Base-by-base conservation (phyloP, 2,888 invertebrate genomes). In the Erannis defoliaria region DNA sequence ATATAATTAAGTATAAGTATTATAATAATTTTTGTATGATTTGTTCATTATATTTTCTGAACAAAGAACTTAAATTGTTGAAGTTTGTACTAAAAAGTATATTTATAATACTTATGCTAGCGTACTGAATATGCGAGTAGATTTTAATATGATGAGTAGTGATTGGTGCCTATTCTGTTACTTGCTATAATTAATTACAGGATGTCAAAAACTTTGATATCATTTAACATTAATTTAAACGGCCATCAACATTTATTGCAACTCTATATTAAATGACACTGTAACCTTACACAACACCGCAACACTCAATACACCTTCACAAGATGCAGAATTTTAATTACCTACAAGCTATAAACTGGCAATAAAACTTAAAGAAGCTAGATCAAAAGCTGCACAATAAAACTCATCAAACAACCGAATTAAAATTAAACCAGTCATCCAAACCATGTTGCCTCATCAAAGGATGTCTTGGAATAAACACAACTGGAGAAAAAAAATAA, bases 391-490 rank as follows among this genome's bases (percentile, higher is more conserved):
- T 46, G 58, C 46, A 71, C 67, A 75, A 75, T 72, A 78, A 77
- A 75, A 76, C 68, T 69, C 73, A 84, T 84, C 76, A 77, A 80
- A 81, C 66, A 62, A 49, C 68, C 70, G 74, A 82, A 84, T 85
- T 79, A 76, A 84, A 88, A 87, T 82, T 82, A 79, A 80, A 82
- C 78, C 80, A 73, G 81, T 76, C 81, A 73, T 73, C 72, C 71
- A 64, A 77, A 75, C 77, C 78, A 70, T 62, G 62, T 62, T 56
- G 62, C 56, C 75, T 86, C 89, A 85, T 90, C 91, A 91, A 89
- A 93, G 91, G 86, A 88, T 81, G 84, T 84, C 85, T 84, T 86
- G 82, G 83, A 86, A 85, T 85, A 86, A 74, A 80, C 62, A 18
- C 61, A n/a, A 43, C 75, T 71, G 71, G 40, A n/a, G 67, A 66